These are phyloP conservation scores for Pteromalus puparum DNA, from an alignment of 1,140 invertebrate genomes.

Conservation along the genomic window DNA sequence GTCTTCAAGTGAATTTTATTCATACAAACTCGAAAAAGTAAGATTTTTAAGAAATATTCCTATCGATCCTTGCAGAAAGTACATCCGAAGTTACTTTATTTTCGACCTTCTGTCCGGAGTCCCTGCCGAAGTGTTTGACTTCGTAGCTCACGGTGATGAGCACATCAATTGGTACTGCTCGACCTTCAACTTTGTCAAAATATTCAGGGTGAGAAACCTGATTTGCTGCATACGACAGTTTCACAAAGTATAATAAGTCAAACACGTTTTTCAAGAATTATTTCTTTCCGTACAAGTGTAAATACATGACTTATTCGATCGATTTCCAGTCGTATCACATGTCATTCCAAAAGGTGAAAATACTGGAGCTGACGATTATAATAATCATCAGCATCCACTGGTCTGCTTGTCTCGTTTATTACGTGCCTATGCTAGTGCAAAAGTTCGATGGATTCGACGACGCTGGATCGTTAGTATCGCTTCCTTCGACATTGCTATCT, in stretches of 20 bases:
- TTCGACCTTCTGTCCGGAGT: conserved; percentile 61
- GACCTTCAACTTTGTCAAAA: conserved; percentile 62
- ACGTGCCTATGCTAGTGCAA: conserved; percentile 59
- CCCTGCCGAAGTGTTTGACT: conserved; percentile 60
- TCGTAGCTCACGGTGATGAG: conserved; percentile 18
- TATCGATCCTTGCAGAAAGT: conserved; percentile 59
- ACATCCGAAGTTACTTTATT: conserved; percentile 62
- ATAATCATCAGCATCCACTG: conserved; percentile 63
- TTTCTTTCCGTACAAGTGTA: too few species aligned
- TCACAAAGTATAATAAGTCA: conserved; percentile 54
- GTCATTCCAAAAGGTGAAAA: conserved; percentile 61
- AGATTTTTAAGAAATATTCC: background rate
- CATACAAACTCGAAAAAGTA: background rate
- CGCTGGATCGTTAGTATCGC: background rate
- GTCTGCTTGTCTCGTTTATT: conserved; percentile 68
- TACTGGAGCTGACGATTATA: conserved; percentile 59
- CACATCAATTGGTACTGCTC: conserved; percentile 55
- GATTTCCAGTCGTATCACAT: conserved; percentile 61
- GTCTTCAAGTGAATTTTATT: conserved; percentile 58
- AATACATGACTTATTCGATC: too few species aligned
- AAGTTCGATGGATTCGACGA: background rate
- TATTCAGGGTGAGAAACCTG: conserved; percentile 63
- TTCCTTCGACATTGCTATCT: too few species aligned
- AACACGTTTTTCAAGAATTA: too few species aligned
- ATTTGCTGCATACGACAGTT: conserved; percentile 59